A percentile compares a stretch with the other conserved stretches of the same genome.
These are phyloP conservation scores for Erebia palarica DNA, from an alignment of 2,888 invertebrate species.

Conservation along the genomic window DNA sequence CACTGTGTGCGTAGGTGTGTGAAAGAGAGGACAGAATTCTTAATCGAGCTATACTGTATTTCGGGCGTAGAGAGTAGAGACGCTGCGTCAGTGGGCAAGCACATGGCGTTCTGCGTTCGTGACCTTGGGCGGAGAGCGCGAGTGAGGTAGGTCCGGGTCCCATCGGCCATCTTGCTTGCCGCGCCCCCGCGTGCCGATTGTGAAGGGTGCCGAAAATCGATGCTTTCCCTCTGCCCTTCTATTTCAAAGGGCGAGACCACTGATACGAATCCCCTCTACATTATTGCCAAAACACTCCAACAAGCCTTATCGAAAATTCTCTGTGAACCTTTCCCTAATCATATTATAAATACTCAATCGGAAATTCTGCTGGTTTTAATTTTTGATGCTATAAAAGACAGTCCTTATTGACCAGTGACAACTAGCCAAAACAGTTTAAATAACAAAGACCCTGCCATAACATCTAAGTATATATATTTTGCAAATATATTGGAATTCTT, in stretches of 20 bases:
- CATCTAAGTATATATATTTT: no score
- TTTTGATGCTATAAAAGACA: no score
- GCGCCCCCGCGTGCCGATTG: slow-evolving; percentile 50
- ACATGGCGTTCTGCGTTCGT: slow-evolving; percentile 67
- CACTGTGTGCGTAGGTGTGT: slow-evolving; percentile 48
- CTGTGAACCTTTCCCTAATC: background rate
- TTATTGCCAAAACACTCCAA: slow-evolving; percentile 33
- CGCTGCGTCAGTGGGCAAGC: slow-evolving; percentile 60
- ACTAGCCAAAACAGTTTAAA: no score
- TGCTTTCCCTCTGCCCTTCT: slow-evolving; percentile 71
- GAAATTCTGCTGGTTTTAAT: background rate
- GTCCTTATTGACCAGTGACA: background rate
- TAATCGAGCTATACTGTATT: slow-evolving; percentile 73
- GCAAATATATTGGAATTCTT: no score
- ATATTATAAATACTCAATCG: background rate
- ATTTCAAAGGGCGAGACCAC: slow-evolving; percentile 64
- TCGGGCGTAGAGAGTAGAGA: slow-evolving; percentile 68
- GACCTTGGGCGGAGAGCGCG: slow-evolving; percentile 71
- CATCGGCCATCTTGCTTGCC: slow-evolving; percentile 74
- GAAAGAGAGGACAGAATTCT: slow-evolving; percentile 55
- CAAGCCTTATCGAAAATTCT: slow-evolving; percentile 10
- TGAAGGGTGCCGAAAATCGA: slow-evolving; percentile 79
- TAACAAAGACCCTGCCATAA: no score
- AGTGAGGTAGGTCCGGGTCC: slow-evolving; percentile 79
- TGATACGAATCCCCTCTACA: slow-evolving; percentile 54